A percentile compares a stretch with the other conserved stretches of the same genome.
Conservation (phyloP, 2,113 vertebrate species). For the Phycodurus eques region DNA sequence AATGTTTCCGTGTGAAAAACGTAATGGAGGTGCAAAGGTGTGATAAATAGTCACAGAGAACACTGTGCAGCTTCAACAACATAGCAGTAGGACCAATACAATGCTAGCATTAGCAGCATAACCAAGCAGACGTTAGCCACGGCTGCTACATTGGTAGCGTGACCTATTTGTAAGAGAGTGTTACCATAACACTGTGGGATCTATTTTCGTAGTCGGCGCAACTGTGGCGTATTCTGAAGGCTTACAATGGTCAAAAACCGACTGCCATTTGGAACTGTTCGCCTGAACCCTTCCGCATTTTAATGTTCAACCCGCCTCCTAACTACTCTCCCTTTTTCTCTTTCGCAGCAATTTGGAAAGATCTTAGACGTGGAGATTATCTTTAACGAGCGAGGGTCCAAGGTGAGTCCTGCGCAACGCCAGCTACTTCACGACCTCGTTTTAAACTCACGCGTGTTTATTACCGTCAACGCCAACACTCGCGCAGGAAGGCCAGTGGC, state of each 20-base stretch:
- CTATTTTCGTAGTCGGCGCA: too few relatives aligned
- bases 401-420: constrained; percentile 82
- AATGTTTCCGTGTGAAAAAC: not conserved
- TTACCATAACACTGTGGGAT: too few relatives aligned
- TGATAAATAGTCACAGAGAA: not conserved
- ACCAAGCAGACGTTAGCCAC: too few relatives aligned
- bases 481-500: too few relatives aligned
- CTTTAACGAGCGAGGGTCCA: constrained; percentile 98
- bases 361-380: constrained; percentile 99
- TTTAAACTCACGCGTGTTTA: not conserved
- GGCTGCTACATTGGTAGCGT: too few relatives aligned
- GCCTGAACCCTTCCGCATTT: constrained; percentile 16
- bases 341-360: constrained; percentile 95
- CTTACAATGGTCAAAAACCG: too few relatives aligned
- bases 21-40: not conserved
- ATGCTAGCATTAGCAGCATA: too few relatives aligned
- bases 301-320: constrained; percentile 14
- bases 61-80: not conserved
- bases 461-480: too few relatives aligned
- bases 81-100: not conserved
- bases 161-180: too few relatives aligned
- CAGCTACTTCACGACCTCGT: constrained; percentile 50
- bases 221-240: too few relatives aligned
- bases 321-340: constrained; percentile 52
- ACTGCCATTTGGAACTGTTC: not conserved